Conservation (phyloP, 2,113 vertebrate species). For the Lates calcarifer region DNA sequence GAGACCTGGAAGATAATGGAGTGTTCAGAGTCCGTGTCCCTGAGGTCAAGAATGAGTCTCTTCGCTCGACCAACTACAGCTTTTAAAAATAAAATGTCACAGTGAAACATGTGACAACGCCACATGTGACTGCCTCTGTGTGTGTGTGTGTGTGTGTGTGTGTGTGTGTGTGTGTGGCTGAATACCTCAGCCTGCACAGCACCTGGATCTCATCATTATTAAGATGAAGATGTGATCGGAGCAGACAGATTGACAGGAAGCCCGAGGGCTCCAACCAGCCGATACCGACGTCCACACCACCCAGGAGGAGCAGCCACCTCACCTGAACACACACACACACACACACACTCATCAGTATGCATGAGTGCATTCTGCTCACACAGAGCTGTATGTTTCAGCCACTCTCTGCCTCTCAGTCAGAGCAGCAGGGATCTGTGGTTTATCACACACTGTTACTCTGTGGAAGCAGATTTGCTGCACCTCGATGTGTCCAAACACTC, state of each 20-base stretch:
- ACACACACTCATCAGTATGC: conserved; percentile 26
- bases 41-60: background rate
- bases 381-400: background rate
- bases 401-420: conserved; percentile 2
- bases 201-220: conserved; percentile 43
- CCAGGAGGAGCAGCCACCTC: conserved; percentile 7
- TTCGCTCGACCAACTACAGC: background rate
- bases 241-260: conserved; percentile 44
- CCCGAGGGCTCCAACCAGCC: conserved; percentile 37
- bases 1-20: too few species aligned
- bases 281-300: conserved; percentile 28
- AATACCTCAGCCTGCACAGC: conserved; percentile 9
- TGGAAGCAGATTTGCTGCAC: conserved; percentile 54
- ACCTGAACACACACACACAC: conserved; percentile 19
- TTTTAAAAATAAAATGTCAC: conserved; percentile 9
- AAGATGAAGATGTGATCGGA: conserved; percentile 48
- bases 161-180: conserved; percentile 1
- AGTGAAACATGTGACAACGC: background rate
- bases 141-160: background rate
- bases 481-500: conserved; percentile 44
- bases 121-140: background rate
- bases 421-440: conserved; percentile 36
- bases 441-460: conserved; percentile 25
- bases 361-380: conserved; percentile 6
- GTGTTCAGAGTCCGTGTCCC: background rate